Evolutionary conservation across 2,113 vertebrate species (phyloP).

Genomic region (Tretioscincus oriximinensis): DNA sequence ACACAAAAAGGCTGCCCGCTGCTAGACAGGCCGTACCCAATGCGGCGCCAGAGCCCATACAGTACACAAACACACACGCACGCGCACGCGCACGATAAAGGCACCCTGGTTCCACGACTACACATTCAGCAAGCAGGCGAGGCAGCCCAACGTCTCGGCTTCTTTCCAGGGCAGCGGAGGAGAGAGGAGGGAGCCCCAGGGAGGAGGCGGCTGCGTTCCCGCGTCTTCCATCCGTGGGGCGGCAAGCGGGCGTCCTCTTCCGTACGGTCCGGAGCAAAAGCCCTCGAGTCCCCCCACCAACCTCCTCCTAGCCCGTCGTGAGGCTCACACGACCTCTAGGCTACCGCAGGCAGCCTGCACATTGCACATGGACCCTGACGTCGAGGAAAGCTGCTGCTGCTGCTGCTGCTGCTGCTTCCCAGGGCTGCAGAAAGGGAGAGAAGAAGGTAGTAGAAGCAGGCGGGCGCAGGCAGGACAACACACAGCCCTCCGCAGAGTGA

Average conservation of each 20-base stretch:
- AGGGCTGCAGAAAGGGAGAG: constrained; percentile 9
- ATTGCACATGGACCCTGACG: constrained; percentile 65
- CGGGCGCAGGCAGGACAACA: neutral
- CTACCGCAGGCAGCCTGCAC: constrained; percentile 8
- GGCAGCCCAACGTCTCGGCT: neutral
- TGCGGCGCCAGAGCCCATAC: neutral
- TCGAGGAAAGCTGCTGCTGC: constrained; percentile 31
- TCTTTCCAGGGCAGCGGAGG: neutral
- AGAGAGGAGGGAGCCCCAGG: no score
- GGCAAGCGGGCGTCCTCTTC: no score
- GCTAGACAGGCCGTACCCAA: neutral
- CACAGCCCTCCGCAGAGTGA: neutral
- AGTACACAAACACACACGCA: neutral
- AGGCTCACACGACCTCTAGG: no score
- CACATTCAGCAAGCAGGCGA: neutral
- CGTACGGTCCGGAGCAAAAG: no score
- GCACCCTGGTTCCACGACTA: constrained; percentile 1
- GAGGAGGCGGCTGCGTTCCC: no score
- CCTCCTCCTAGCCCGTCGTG: no score
- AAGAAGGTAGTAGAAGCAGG: constrained; percentile 9
- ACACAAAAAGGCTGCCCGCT: neutral
- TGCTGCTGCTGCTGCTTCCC: neutral
- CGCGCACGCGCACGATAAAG: no score
- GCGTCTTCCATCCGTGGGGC: no score
- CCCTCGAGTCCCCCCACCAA: no score